phyloP scores from a whole-genome alignment of 2,113 vertebrate genomes.

The Nymphicus hollandicus region DNA sequence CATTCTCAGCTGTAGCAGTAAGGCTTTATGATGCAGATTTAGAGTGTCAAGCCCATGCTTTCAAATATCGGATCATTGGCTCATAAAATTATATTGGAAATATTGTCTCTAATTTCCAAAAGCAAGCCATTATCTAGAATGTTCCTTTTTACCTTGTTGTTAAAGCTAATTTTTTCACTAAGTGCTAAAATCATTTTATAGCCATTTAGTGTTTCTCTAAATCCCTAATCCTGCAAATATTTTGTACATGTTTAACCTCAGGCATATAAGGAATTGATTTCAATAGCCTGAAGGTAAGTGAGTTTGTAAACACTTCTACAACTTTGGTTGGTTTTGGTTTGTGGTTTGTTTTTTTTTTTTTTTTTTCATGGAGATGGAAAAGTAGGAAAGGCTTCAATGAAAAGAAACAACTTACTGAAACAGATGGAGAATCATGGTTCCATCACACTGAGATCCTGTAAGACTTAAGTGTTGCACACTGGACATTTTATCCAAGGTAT shows the following conservation, averaged over 20 bases:
- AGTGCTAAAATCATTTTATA: background rate
- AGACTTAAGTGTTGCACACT: background rate
- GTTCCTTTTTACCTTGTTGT: background rate
- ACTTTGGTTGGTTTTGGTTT: background rate
- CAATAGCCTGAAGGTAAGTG: background rate
- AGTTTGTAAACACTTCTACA: background rate
- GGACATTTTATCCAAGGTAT: background rate
- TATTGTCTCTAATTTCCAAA: background rate
- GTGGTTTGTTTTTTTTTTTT: background rate
- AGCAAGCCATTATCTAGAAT: background rate
- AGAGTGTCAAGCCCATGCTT: background rate
- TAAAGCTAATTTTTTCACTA: background rate
- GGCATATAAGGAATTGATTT: background rate
- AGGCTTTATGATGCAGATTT: background rate
- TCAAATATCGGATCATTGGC: background rate
- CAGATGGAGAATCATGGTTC: background rate
- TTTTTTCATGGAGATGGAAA: background rate
- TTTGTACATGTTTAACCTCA: background rate
- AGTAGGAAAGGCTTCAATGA: background rate
- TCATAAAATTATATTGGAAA: background rate
- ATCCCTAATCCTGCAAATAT: background rate
- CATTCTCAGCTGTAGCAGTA: background rate
- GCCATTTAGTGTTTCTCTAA: background rate
- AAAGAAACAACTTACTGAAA: background rate
- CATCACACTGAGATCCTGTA: background rate